These are phyloP conservation scores for Indicator indicator DNA, from an alignment of 2,113 vertebrate genomes.

Conservation along the genomic window DNA sequence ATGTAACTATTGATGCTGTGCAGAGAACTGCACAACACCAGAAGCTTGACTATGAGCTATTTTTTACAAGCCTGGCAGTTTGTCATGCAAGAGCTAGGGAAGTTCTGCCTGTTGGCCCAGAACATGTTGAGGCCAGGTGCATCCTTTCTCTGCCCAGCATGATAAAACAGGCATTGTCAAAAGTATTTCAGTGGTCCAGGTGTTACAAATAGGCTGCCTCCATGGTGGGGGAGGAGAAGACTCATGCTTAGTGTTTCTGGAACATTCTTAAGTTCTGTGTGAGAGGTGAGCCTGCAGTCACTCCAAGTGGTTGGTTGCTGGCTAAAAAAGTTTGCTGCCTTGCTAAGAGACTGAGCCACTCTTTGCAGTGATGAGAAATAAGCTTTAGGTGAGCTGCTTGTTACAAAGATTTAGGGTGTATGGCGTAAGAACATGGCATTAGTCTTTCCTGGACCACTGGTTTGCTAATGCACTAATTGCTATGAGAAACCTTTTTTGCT, in stretches of 20 bases:
- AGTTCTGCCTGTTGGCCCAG: neutral
- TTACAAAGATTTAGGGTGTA: neutral
- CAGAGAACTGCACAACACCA: neutral
- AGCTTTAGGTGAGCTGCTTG: neutral
- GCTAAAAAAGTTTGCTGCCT: neutral
- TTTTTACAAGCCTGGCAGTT: neutral
- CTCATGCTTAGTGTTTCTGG: neutral
- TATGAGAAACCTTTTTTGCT: neutral
- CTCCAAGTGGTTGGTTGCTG: neutral
- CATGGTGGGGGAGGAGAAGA: neutral
- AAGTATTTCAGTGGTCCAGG: neutral
- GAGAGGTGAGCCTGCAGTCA: neutral
- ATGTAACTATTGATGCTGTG: neutral
- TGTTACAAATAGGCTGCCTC: neutral
- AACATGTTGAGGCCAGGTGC: neutral
- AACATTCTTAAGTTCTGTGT: neutral
- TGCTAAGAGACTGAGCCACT: neutral
- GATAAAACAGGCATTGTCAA: neutral
- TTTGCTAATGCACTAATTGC: neutral
- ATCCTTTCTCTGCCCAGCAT: constrained; percentile 21
- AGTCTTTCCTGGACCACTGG: neutral
- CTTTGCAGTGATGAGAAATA: neutral
- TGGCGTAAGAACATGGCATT: neutral
- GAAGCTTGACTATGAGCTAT: neutral
- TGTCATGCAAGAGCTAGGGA: constrained; percentile 7